Conservation (phyloP, 2,888 invertebrate species). For the Sinhomidia bicolor region DNA sequence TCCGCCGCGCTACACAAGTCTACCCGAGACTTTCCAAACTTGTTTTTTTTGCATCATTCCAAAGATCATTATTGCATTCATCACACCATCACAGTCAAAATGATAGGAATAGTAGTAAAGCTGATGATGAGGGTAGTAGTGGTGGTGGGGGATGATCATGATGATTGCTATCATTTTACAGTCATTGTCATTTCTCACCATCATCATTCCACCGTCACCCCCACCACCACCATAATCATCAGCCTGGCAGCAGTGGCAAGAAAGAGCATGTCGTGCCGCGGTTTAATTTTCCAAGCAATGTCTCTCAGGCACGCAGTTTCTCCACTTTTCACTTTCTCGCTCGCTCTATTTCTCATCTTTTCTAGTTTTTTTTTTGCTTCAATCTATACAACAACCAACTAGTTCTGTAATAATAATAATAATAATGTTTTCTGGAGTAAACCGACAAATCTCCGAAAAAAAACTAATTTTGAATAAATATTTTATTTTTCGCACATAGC, state of each 20-base stretch:
- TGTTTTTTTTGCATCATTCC: slow-evolving; percentile 46
- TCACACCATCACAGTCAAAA: slow-evolving; percentile 59
- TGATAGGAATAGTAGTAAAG: slow-evolving; percentile 70
- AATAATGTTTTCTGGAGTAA: no score
- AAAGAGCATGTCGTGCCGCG: slow-evolving; percentile 45
- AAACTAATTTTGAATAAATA: slow-evolving; percentile 68
- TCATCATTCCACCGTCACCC: neutral
- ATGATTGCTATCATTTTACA: slow-evolving; percentile 67
- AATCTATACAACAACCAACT: slow-evolving; percentile 36
- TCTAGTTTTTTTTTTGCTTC: slow-evolving; percentile 31
- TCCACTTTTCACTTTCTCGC: no score
- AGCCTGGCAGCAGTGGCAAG: neutral
- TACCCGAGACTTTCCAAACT: slow-evolving; percentile 24
- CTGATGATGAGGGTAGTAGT: slow-evolving; percentile 65
- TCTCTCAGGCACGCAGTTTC: slow-evolving; percentile 67
- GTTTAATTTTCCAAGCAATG: slow-evolving; percentile 57
- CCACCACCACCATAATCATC: neutral
- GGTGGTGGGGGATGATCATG: no score
- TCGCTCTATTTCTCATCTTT: slow-evolving; percentile 1
- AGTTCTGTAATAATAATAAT: no score
- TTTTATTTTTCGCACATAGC: neutral
- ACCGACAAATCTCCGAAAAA: slow-evolving; percentile 71
- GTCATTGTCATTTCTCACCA: slow-evolving; percentile 65
- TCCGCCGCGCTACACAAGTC: no score
- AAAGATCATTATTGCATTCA: slow-evolving; percentile 55